Percentiles rank a stretch among this genome's conserved stretches.
These are phyloP conservation scores for Lochmaea crataegi DNA, from an alignment of 2,888 invertebrate species.

Conservation along the genomic window DNA sequence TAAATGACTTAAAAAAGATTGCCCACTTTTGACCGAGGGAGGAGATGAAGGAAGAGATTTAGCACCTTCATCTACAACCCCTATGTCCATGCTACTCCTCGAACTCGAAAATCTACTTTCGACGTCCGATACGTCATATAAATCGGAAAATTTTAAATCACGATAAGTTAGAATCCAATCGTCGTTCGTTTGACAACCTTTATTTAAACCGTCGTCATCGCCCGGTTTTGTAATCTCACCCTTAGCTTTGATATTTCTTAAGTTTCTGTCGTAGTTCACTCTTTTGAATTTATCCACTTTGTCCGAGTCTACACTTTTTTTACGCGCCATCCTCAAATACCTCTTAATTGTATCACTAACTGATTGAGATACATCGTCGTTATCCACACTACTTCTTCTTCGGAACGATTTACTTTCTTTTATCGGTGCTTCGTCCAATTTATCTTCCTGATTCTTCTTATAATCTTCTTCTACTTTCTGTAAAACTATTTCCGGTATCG, in stretches of 20 bases:
- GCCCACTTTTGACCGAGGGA: conserved; percentile 67
- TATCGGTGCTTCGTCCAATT: conserved; percentile 50
- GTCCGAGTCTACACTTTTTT: conserved; percentile 85
- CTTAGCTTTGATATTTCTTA: conserved; percentile 85
- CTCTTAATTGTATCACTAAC: conserved; percentile 89
- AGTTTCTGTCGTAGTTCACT: conserved; percentile 87
- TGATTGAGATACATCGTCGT: conserved; percentile 87
- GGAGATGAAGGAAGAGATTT: conserved; percentile 64
- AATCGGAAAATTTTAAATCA: conserved; percentile 65
- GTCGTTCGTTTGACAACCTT: conserved; percentile 82
- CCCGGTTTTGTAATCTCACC: conserved; percentile 80
- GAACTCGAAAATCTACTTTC: conserved; percentile 68
- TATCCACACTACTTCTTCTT: conserved; percentile 82
- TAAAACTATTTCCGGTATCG: conserved; percentile 70
- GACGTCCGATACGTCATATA: conserved; percentile 60
- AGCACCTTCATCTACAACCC: conserved; percentile 61
- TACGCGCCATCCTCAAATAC: conserved; percentile 87
- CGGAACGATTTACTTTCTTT: conserved; percentile 63
- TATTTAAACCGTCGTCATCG: conserved; percentile 81
- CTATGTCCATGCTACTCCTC: conserved; percentile 68
- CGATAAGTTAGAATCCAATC: conserved; percentile 76
- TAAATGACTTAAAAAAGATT: conserved; percentile 74
- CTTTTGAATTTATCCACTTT: conserved; percentile 86
- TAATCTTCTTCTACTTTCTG: conserved; percentile 66
- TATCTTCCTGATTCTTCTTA: conserved; percentile 65